A percentile compares a stretch with the other conserved stretches of the same genome.
Evolutionary conservation across 2,113 vertebrate species (phyloP).

Genomic region (Barnardius zonarius): DNA sequence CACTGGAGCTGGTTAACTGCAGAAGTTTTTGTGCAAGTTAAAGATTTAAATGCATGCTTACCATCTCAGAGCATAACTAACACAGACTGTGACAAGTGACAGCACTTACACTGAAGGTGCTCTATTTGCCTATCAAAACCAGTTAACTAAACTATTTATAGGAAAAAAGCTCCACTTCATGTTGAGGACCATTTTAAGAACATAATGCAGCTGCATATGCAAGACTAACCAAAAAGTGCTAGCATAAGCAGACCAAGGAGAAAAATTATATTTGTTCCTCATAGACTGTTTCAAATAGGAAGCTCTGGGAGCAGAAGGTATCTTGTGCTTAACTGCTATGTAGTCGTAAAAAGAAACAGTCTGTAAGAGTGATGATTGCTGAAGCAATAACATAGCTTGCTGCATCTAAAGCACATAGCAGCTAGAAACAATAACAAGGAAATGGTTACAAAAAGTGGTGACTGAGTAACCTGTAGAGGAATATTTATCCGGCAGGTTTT

Average conservation of each 20-base stretch:
- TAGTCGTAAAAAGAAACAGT: not conserved
- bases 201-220: too few relatives aligned
- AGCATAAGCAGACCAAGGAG: not conserved
- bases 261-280: not conserved
- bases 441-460: not conserved
- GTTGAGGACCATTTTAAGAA: too few relatives aligned
- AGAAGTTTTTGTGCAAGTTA: not conserved
- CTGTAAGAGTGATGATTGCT: not conserved
- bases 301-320: not conserved
- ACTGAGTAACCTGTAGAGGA: not conserved
- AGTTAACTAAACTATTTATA: not conserved
- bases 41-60: not conserved
- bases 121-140: slow-evolving; percentile 12
- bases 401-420: not conserved
- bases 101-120: not conserved
- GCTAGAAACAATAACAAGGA: not conserved
- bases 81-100: slow-evolving; percentile 18
- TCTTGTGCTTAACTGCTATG: not conserved
- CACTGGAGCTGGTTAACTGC: not conserved
- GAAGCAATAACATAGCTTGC: not conserved
- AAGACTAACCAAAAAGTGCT: too few relatives aligned
- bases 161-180: not conserved
- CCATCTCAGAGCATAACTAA: not conserved
- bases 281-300: not conserved
- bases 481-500: not conserved